Base-by-base conservation (phyloP, 1,140 invertebrate genomes). In the Drosophila malerkotliana region DNA sequence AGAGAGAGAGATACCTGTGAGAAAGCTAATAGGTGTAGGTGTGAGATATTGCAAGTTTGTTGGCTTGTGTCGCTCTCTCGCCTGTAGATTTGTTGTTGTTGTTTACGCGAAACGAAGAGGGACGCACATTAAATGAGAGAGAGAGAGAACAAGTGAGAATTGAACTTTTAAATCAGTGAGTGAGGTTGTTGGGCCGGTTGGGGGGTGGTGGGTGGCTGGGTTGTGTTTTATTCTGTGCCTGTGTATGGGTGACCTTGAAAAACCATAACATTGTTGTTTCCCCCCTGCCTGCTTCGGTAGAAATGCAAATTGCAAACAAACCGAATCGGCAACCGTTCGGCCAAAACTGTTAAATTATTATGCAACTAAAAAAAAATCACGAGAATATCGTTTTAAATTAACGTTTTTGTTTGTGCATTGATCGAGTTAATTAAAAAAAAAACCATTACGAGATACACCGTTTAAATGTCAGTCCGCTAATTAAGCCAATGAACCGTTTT, bases 231-330 rank as follows among this genome's bases (percentile, higher is more conserved):
- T 26, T 28, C 39, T 44, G 47, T 53, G 32, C 4, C 37, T 85
- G 39, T 72, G 82, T 85, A 48, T 71, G 44, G 30, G 77, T 85
- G 81, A 85, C 81, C 81, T 85, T 84, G 81, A 84, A 81, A 84
- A 84, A 84, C 73, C 85, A 87, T 84, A 87, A 77, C 74, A 81
- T 87, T 83, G 62, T 81, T 81, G 73, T 78, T 82, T 68, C 21
- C 45, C 54, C 51, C 26, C 26, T 28, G 26, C 26, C 2, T 15
- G 53, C 60, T 69, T 60, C 59, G 75, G 60, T 24, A 61, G 45
- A 84, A 85, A 87, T 85, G 82, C 81, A 85, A 85, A 85, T 87
- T 69, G 81, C 81, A 87, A 85, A 87, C 82, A 87, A 81, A 77
- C 61, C 55, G 41, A 75, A 75, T 69, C 66, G 60, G 63, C 63